Evolutionary conservation across 2,113 vertebrate species (phyloP), one percentile per base, ranked within the genome.

Genomic region (Podarcis muralis): DNA sequence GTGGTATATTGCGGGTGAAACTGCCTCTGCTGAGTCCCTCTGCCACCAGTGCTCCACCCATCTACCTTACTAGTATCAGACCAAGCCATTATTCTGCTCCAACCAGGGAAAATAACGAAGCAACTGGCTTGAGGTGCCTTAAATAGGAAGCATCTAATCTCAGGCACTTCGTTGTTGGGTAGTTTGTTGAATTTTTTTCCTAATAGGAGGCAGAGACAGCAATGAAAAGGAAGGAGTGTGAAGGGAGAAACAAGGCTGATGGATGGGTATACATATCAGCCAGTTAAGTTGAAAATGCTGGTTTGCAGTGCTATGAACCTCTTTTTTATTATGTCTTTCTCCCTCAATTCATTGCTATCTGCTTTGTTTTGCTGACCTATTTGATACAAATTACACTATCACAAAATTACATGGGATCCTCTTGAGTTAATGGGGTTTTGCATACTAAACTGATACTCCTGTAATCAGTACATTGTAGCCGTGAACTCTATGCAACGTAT

Each of bases 341-440:
- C 62, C 37, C 4, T 89, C 65, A 82, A 80, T 86, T 89, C 86
- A 65, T 59, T 76, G 69, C 94, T 84, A 72, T 92, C 86, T 87
- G 92, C 75, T 86, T 88, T 16, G 4, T 87, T 87, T 59, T 65
- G 77, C 90, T 92, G 90, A 93, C 83, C 85, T 8, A 62, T 76
- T 86, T 37, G 0, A 69, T 87, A 74, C 65, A n/a, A 69, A 81
- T 87, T 84, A 84, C 91, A 88, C 88, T 91, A 90, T 92, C 90
- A 89, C 8, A 90, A 92, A 93, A 88, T 91, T 85, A 76, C 66
- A 77, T 84, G 84, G 86, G 93, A 91, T 91, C 75, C 87, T 74
- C 88, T 90, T 74, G 88, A 93, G 81, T 93, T 87, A 78, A 90
- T 80, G 84, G 87, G 57, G 81, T 90, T 88, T 86, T 59, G 81